Conservation (phyloP, 2,888 invertebrate species). For the Leucoptera coffeella region DNA sequence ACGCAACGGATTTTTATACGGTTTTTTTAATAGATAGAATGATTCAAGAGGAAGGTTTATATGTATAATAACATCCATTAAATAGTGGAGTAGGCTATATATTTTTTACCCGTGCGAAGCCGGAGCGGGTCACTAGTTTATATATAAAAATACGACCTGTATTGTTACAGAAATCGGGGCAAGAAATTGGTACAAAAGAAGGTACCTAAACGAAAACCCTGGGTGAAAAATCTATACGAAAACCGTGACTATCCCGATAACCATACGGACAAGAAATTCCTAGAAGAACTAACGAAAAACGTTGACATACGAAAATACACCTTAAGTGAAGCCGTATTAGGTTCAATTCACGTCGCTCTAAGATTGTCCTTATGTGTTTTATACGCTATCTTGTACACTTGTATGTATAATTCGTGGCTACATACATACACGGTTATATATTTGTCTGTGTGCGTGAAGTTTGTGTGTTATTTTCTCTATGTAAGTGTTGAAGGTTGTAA, state of each 20-base stretch:
- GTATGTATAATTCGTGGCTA: slow-evolving; percentile 63
- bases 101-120: too few relatives aligned
- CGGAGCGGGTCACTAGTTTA: too few relatives aligned
- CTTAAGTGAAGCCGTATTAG: slow-evolving; percentile 61
- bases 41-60: too few relatives aligned
- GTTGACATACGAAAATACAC: slow-evolving; percentile 70
- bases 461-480: slow-evolving; percentile 60
- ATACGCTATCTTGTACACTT: slow-evolving; percentile 67
- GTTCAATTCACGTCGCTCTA: slow-evolving; percentile 73
- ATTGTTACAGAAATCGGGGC: slow-evolving; percentile 33
- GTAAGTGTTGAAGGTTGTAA: slow-evolving; percentile 19
- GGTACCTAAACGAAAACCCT: slow-evolving; percentile 30
- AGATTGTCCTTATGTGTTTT: slow-evolving; percentile 72
- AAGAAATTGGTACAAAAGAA: slow-evolving; percentile 11
- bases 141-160: too few relatives aligned
- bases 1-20: too few relatives aligned
- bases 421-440: slow-evolving; percentile 60
- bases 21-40: too few relatives aligned
- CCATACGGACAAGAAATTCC: slow-evolving; percentile 82
- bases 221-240: slow-evolving; percentile 89
- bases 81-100: too few relatives aligned
- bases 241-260: slow-evolving; percentile 86
- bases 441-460: slow-evolving; percentile 45
- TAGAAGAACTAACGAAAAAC: slow-evolving; percentile 80
- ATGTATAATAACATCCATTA: too few relatives aligned